Evolutionary conservation across 1,140 invertebrate species (phyloP).

Genomic region (Ridgeia piscesae): DNA sequence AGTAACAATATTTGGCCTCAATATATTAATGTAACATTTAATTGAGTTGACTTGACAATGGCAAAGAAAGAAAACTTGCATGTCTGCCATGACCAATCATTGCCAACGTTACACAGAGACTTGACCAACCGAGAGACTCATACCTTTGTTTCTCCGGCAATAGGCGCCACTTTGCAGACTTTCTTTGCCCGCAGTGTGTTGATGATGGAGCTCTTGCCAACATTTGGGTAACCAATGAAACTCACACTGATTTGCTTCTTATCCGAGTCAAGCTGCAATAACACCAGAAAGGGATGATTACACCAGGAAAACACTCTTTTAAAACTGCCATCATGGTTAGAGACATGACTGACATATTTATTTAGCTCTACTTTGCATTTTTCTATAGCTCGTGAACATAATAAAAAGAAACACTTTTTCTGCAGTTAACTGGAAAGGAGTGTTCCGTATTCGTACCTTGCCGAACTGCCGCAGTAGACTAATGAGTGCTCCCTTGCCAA

Average conservation of each 20-base stretch:
- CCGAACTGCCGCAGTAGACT: slow-evolving; percentile 94
- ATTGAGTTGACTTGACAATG: neutral
- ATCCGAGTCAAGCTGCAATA: slow-evolving; percentile 73
- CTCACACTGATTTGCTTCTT: slow-evolving; percentile 99
- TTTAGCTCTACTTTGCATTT: neutral
- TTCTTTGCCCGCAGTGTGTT: slow-evolving; percentile 78
- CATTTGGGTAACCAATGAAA: slow-evolving; percentile 99
- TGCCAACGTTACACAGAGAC: neutral
- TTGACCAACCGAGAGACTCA: neutral
- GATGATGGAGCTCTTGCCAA: slow-evolving; percentile 97
- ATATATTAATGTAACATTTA: neutral
- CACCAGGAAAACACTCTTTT: too few species aligned
- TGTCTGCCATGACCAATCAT: neutral
- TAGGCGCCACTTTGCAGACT: slow-evolving; percentile 93
- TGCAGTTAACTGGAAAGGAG: too few species aligned
- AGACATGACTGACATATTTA: neutral
- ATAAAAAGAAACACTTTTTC: too few species aligned
- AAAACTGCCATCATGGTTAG: too few species aligned
- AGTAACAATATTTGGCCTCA: neutral
- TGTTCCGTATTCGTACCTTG: slow-evolving; percentile 62
- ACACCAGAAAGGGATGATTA: slow-evolving; percentile 8
- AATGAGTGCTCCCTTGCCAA: slow-evolving; percentile 97
- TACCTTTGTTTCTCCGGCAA: slow-evolving; percentile 98
- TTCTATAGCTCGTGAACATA: too few species aligned
- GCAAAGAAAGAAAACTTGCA: neutral